phyloP scores from a whole-genome alignment of 2,797 vertebrate species.

The Alca torda region DNA sequence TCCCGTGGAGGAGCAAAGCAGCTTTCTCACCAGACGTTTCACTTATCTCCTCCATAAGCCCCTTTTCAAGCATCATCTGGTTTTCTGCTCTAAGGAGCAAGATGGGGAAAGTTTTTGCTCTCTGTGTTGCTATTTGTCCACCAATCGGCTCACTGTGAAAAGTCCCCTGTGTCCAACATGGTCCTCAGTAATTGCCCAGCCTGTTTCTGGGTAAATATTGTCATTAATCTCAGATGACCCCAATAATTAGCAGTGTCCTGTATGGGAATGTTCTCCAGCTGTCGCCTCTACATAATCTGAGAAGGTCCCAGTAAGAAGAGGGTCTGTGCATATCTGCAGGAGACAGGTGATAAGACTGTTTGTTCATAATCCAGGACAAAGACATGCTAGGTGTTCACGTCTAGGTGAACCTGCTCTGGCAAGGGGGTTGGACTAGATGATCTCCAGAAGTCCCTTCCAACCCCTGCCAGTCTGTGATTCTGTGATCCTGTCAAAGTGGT shows the following conservation, averaged over 20 bases:
- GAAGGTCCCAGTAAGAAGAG: background rate
- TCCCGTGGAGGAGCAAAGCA: background rate
- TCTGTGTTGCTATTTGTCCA: background rate
- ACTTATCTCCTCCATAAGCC: background rate
- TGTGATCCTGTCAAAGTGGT: background rate
- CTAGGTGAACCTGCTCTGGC: too few species aligned
- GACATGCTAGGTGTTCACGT: too few species aligned
- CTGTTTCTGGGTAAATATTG: background rate
- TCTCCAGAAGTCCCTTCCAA: too few species aligned
- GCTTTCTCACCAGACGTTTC: background rate
- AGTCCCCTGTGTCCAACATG: background rate
- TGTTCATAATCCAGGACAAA: background rate
- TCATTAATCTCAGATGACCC: background rate
- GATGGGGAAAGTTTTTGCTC: background rate
- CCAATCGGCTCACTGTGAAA: fast-evolving
- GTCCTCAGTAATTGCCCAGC: background rate
- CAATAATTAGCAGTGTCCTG: background rate
- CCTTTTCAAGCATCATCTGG: background rate
- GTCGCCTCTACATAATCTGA: background rate
- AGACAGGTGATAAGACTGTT: background rate
- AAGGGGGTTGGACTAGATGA: too few species aligned
- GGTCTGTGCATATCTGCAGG: background rate
- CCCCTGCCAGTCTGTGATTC: too few species aligned
- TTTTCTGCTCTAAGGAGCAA: background rate
- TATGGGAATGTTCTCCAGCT: background rate